Conservation (phyloP, 2,113 vertebrate genomes). For the Scortum barcoo region DNA sequence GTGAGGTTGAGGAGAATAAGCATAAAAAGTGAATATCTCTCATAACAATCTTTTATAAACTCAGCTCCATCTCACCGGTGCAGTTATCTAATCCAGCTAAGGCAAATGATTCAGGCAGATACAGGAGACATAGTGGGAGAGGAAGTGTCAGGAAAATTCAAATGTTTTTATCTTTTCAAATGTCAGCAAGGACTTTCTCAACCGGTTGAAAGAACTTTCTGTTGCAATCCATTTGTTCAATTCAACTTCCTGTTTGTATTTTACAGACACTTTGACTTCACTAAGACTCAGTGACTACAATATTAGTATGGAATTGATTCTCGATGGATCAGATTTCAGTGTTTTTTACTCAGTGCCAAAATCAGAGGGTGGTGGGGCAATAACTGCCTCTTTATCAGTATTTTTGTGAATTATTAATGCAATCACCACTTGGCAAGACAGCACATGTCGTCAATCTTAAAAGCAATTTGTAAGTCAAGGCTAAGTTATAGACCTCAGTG, state of each 20-base stretch:
- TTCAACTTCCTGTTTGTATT: constrained; percentile 38
- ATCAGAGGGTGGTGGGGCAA: not conserved
- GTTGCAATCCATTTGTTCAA: constrained; percentile 25
- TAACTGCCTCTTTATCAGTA: constrained; percentile 19
- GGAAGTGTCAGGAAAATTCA: not conserved
- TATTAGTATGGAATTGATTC: not conserved
- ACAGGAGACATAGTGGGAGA: not conserved
- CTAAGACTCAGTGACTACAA: not conserved
- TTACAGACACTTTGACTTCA: not conserved
- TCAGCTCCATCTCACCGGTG: not conserved
- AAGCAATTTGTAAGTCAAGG: constrained; percentile 41
- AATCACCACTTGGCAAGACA: constrained; percentile 11
- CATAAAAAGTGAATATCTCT: not conserved
- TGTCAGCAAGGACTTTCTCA: constrained; percentile 16
- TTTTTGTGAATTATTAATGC: constrained; percentile 51
- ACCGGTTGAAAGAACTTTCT: constrained; percentile 13
- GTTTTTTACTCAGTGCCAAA: not conserved
- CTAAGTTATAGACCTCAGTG: constrained; percentile 21
- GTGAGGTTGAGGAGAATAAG: not conserved
- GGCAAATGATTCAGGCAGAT: constrained; percentile 14
- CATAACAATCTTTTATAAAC: not conserved
- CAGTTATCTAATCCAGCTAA: not conserved
- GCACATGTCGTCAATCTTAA: not conserved
- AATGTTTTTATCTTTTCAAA: constrained; percentile 4
- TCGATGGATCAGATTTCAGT: not conserved